Evolutionary conservation across 1,140 invertebrate genomes (phyloP).

Genomic region (Lepidotrigona ventralis): DNA sequence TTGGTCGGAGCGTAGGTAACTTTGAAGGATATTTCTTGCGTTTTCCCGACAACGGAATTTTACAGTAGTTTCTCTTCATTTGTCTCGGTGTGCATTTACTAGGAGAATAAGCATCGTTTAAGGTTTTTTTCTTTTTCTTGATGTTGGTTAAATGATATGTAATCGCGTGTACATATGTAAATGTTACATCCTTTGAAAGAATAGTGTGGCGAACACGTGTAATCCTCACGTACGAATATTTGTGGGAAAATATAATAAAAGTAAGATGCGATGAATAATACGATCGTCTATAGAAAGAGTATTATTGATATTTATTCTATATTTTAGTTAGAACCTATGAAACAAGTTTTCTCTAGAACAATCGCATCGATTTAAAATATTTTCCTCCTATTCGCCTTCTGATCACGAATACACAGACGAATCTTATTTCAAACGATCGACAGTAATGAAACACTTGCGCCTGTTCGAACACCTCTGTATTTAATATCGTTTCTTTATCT

Average conservation of each 20-base stretch:
- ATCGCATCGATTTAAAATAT: background rate
- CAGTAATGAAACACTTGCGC: background rate
- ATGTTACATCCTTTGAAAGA: background rate
- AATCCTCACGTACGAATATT: background rate
- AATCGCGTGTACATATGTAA: background rate
- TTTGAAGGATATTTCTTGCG: background rate
- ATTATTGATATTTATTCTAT: background rate
- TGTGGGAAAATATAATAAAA: background rate
- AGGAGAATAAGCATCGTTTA: background rate
- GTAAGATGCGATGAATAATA: no score
- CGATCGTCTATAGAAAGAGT: background rate
- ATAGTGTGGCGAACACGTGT: background rate
- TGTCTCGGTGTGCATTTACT: background rate
- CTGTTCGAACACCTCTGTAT: background rate
- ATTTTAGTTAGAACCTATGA: background rate
- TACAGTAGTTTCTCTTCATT: background rate
- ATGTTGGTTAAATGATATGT: background rate
- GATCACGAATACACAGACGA: background rate
- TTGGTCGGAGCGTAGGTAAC: conserved; percentile 18
- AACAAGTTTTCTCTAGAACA: background rate
- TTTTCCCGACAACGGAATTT: background rate
- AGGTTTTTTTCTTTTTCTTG: background rate
- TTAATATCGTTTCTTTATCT: background rate
- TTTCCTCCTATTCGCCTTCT: background rate
- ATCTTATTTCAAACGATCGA: conserved; percentile 19